Conservation (phyloP, 2,888 invertebrate species). For the Euzophera pinguis region DNA sequence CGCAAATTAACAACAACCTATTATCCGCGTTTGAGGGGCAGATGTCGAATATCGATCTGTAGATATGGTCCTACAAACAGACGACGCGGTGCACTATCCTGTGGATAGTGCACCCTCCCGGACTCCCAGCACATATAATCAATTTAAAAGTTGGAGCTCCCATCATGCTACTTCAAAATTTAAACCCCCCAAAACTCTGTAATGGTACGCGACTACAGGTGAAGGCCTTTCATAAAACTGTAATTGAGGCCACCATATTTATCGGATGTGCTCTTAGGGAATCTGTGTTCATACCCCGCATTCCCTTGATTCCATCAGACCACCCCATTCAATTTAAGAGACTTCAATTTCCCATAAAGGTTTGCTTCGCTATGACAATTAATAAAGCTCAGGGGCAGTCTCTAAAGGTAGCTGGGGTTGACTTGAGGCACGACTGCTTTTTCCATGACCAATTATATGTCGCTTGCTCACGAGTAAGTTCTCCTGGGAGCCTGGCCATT, state of each 20-base stretch:
- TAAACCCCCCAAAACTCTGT: neutral
- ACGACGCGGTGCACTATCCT: neutral
- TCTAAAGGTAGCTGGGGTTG: no score
- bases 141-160: constrained; percentile 24
- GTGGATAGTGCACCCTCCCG: neutral
- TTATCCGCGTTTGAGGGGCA: no score
- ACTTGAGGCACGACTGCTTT: no score
- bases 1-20: no score
- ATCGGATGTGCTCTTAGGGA: neutral
- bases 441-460: no score
- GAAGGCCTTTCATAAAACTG: constrained; percentile 30
- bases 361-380: neutral
- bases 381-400: neutral
- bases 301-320: neutral
- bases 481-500: no score
- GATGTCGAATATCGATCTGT: neutral
- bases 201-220: neutral
- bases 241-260: constrained; percentile 18
- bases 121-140: constrained; percentile 58
- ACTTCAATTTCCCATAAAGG: neutral
- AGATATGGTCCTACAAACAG: neutral
- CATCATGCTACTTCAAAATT: neutral
- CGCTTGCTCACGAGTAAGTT: no score
- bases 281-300: neutral
- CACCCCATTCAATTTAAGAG: no score